Conservation (phyloP, 2,797 vertebrate species). For the Luscinia megarhynchos region DNA sequence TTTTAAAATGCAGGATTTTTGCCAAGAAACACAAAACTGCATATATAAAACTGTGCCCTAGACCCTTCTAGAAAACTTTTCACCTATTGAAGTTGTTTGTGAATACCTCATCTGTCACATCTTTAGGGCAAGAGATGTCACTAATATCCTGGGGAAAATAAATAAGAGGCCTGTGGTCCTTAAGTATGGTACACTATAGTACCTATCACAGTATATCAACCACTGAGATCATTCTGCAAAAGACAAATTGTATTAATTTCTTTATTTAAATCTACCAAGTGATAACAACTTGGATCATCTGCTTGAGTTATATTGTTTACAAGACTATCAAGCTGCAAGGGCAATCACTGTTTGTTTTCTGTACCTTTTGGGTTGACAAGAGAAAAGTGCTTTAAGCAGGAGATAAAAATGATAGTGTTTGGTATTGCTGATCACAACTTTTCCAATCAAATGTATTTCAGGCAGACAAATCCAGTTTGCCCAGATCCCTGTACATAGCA, state of each 20-base stretch:
- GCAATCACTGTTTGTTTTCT: slow-evolving; percentile 7
- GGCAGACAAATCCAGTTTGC: not conserved
- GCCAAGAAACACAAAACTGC: not conserved
- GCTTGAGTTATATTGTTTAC: slow-evolving; percentile 31
- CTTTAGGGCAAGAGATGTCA: not conserved
- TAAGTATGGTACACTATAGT: not conserved
- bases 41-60: not conserved
- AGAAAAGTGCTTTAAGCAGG: not conserved
- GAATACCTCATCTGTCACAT: not conserved
- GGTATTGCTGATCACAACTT: not conserved
- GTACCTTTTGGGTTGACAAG: not conserved
- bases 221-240: not conserved
- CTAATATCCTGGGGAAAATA: not conserved
- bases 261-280: slow-evolving; percentile 1
- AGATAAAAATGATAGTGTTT: not conserved
- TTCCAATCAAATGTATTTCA: not conserved
- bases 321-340: not conserved
- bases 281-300: not conserved
- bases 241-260: not conserved
- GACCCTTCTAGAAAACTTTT: not conserved
- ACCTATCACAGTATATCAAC: not conserved
- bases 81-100: not conserved
- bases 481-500: not conserved
- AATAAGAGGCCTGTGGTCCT: not conserved
- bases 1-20: not conserved